These are phyloP conservation scores for Squalus acanthias DNA, from an alignment of 2,797 vertebrate species.

Conservation along the genomic window DNA sequence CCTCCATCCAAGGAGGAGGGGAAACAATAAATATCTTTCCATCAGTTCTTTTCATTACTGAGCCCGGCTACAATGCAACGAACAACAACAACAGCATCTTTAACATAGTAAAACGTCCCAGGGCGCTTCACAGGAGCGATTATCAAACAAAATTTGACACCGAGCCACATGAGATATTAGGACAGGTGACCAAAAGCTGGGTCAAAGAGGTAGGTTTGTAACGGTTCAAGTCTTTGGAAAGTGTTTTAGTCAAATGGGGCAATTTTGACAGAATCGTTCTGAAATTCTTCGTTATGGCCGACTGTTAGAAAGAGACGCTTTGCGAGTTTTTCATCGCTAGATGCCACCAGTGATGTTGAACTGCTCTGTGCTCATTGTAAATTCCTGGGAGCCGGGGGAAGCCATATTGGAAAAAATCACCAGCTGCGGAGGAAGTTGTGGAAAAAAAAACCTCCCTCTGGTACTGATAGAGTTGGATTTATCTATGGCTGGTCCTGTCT, in stretches of 20 bases:
- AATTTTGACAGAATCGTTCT: background rate
- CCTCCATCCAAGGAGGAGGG: background rate
- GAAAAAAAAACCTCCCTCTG: too few relatives aligned
- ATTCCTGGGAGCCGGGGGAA: background rate
- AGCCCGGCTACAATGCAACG: background rate
- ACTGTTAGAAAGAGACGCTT: background rate
- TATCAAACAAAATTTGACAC: background rate
- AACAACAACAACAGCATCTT: background rate
- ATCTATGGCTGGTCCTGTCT: background rate
- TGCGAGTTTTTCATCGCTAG: background rate
- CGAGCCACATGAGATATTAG: background rate
- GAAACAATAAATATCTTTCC: background rate
- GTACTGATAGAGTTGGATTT: background rate
- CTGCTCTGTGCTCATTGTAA: background rate
- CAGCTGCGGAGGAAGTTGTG: background rate
- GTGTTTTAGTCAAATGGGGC: background rate
- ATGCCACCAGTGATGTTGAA: too few relatives aligned
- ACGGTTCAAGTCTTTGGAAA: background rate
- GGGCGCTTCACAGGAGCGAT: background rate
- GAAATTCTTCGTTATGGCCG: background rate
- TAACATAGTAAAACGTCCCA: background rate
- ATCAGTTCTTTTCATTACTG: background rate
- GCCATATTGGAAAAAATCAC: slow-evolving; percentile 3
- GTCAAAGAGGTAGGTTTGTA: background rate
- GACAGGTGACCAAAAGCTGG: background rate